phyloP scores from a whole-genome alignment of 2,797 vertebrate genomes.

The Cichlasoma orientale region DNA sequence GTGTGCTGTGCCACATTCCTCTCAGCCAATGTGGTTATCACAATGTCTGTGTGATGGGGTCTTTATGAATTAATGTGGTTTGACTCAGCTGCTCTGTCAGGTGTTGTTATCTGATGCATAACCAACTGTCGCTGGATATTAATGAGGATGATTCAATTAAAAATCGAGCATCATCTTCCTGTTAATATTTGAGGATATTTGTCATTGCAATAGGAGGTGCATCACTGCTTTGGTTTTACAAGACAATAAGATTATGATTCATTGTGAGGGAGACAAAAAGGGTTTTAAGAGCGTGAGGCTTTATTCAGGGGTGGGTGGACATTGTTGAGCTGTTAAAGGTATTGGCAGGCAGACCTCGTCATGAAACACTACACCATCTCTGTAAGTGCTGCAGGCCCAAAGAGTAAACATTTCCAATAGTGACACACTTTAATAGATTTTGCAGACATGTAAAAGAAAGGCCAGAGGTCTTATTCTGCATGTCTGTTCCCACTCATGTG shows the following conservation, averaged over 20 bases:
- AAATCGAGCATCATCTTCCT: conserved; percentile 1
- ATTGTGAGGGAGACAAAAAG: conserved; percentile 10
- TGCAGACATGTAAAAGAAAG: conserved; percentile 11
- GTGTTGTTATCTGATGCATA: conserved; percentile 56
- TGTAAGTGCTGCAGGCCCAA: conserved; percentile 20
- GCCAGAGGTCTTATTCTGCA: not conserved
- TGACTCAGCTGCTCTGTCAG: conserved; percentile 59
- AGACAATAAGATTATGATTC: not conserved
- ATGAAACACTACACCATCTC: conserved; percentile 62
- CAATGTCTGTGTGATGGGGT: conserved; percentile 42
- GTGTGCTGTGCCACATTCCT: conserved; percentile 55
- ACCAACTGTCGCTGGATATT: conserved; percentile 60
- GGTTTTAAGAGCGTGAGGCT: conserved; percentile 22
- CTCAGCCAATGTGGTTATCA: conserved; percentile 50
- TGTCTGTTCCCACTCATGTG: not conserved
- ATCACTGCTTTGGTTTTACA: not conserved
- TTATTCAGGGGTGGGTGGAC: conserved; percentile 44
- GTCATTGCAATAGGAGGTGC: not conserved
- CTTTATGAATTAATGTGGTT: conserved; percentile 65
- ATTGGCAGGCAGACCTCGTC: conserved; percentile 35
- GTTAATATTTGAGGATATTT: not conserved
- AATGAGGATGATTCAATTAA: conserved; percentile 46
- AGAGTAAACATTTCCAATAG: conserved; percentile 40
- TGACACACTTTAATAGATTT: conserved; percentile 25
- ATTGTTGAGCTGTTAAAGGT: conserved; percentile 54